Percentiles rank a stretch among this genome's conserved stretches.
These are phyloP conservation scores for Phymastichus coffea DNA, from an alignment of 1,140 invertebrate species.

Conservation along the genomic window DNA sequence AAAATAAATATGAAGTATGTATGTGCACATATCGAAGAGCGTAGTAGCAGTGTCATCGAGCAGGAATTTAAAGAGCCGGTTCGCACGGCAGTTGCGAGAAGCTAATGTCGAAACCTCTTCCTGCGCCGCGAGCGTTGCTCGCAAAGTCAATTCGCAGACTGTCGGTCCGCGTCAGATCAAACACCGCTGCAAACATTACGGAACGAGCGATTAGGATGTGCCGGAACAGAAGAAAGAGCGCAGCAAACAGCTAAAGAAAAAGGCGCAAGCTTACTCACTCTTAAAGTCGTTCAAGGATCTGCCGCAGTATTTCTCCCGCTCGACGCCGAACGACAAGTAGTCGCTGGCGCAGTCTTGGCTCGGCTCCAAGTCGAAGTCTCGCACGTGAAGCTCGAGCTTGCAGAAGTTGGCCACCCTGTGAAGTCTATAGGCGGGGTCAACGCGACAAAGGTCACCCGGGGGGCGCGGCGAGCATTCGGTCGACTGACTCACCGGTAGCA, in stretches of 20 bases:
- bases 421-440: constrained; percentile 44
- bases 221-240: no score
- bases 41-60: no score
- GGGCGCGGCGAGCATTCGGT: no score
- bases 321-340: constrained; percentile 38
- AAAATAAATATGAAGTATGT: constrained; percentile 4
- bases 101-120: constrained; percentile 40
- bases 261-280: no score
- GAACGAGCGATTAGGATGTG: no score
- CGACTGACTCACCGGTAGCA: constrained; percentile 42
- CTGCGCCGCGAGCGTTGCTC: constrained; percentile 34
- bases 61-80: no score
- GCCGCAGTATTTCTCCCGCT: constrained; percentile 44
- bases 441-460: no score
- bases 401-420: constrained; percentile 36
- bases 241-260: no score
- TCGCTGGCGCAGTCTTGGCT: constrained; percentile 45
- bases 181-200: constrained; percentile 36
- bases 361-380: constrained; percentile 47
- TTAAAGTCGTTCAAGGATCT: constrained; percentile 35
- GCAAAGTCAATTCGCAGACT: constrained; percentile 36
- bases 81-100: constrained; percentile 40
- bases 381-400: constrained; percentile 38
- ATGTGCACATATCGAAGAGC: neutral
- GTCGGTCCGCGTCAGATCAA: constrained; percentile 34